A percentile compares a stretch with the other conserved stretches of the same genome.
These are phyloP conservation scores for Pyrrhosoma nymphula DNA, from an alignment of 2,888 invertebrate genomes.

Conservation along the genomic window DNA sequence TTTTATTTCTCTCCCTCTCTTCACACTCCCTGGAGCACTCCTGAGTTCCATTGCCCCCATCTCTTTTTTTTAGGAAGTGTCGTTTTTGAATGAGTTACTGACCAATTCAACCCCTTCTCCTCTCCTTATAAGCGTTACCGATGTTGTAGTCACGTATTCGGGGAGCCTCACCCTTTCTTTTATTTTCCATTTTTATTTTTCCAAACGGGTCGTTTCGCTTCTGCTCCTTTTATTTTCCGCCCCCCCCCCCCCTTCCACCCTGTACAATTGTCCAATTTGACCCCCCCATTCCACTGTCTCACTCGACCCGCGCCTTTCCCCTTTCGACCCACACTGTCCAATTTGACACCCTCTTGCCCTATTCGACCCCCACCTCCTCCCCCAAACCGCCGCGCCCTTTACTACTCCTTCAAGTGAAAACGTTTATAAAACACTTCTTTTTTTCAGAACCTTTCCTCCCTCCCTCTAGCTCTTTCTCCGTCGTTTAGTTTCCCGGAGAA, in stretches of 20 bases:
- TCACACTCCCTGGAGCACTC: no score
- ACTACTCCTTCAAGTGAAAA: neutral
- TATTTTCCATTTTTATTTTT: slow-evolving; percentile 19
- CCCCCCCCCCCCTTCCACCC: neutral
- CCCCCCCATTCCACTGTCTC: no score
- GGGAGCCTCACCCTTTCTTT: neutral
- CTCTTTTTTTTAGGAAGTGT: neutral
- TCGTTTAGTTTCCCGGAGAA: neutral
- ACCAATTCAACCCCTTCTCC: neutral
- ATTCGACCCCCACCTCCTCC: neutral
- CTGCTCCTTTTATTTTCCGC: neutral
- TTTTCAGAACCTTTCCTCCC: neutral
- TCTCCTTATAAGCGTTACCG: neutral
- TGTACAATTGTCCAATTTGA: neutral
- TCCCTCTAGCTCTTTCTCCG: neutral
- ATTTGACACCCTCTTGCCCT: neutral
- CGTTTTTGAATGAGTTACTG: slow-evolving; percentile 44
- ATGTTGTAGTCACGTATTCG: neutral
- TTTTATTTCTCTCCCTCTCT: neutral
- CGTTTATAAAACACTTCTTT: neutral
- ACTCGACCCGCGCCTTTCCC: no score
- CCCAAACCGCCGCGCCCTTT: neutral
- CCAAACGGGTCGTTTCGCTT: neutral
- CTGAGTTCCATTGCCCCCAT: neutral
- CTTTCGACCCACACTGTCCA: no score